Evolutionary conservation across 2,113 vertebrate species (phyloP), one percentile per base, ranked within the genome.

Genomic region (Forbesichthys papilliferus): DNA sequence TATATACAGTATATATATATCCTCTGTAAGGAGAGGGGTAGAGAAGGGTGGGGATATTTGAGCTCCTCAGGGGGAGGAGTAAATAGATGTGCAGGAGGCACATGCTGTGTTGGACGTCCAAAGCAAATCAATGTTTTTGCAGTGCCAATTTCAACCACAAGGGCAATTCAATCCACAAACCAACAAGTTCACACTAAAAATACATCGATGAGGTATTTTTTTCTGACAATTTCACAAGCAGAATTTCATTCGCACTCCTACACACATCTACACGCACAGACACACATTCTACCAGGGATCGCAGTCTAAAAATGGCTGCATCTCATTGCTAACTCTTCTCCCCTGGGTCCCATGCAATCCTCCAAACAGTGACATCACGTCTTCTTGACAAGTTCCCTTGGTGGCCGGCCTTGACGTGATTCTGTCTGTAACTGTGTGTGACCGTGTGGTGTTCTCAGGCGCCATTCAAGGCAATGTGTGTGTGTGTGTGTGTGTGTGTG

Each of bases 311-410:
- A 67, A 52, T 52, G 72, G 64, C 61, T 79, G 61, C 64, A 55
- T 76, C 64, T 75, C 74, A 66, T 77, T 68, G 77, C 71, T 79
- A 64, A 47, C 68, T 48, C 64, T 56, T 73, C 61, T 69, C 78
- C 76, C 56, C 56, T 56, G 51, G 61, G 65, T 36, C 51, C 69
- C n/a, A 51, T 56, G 71, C 75, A 83, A 60, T 75, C 74, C 56
- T 80, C 60, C 64, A 78, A 82, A 84, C 69, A 81, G 70, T 18
- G 78, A 60, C 61, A 57, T 70, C 53, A n/a, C 36, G 56, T 86
- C 63, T 69, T 61, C 69, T 48, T 82, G 81, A 84, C 84, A 81
- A 49, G 42, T 64, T 58, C 72, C 81, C 69, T 71, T 57, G 1
- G 73, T 3, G 47, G 67, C 14, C 46, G 65, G 69, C 54, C 56